Conservation (phyloP, 2,888 invertebrate genomes). For the Yponomeuta cagnagella region DNA sequence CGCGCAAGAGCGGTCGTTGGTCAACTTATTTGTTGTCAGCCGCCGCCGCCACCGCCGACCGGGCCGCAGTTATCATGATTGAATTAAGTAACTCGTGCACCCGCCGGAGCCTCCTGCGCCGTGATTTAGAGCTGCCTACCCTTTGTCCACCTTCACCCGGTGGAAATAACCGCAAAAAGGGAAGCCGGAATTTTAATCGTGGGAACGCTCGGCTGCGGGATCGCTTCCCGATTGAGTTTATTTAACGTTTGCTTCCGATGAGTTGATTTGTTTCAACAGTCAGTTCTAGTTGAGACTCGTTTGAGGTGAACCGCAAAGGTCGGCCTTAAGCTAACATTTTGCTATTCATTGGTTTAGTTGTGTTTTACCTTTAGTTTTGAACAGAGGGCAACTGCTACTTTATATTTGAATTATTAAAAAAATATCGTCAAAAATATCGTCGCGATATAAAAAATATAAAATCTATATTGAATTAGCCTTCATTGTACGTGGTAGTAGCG, state of each 20-base stretch:
- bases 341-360: neutral
- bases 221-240: constrained; percentile 39
- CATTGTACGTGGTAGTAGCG: constrained; percentile 22
- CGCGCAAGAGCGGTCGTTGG: constrained; percentile 58
- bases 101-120: constrained; percentile 33
- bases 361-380: neutral
- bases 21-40: constrained; percentile 74
- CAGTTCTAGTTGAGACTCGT: constrained; percentile 45
- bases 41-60: constrained; percentile 32
- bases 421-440: no score
- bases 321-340: neutral
- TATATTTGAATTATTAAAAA: neutral
- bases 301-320: constrained; percentile 15
- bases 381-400: neutral
- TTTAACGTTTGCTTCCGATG: constrained; percentile 60
- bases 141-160: constrained; percentile 16
- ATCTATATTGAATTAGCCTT: no score
- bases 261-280: constrained; percentile 44
- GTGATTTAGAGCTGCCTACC: constrained; percentile 49
- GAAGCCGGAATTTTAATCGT: constrained; percentile 62
- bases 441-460: no score
- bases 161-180: constrained; percentile 48
- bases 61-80: constrained; percentile 72
- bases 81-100: constrained; percentile 60
- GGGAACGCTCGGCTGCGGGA: constrained; percentile 37